Evolutionary conservation across 2,888 invertebrate genomes (phyloP).

Genomic region (Eupithecia subumbrata): DNA sequence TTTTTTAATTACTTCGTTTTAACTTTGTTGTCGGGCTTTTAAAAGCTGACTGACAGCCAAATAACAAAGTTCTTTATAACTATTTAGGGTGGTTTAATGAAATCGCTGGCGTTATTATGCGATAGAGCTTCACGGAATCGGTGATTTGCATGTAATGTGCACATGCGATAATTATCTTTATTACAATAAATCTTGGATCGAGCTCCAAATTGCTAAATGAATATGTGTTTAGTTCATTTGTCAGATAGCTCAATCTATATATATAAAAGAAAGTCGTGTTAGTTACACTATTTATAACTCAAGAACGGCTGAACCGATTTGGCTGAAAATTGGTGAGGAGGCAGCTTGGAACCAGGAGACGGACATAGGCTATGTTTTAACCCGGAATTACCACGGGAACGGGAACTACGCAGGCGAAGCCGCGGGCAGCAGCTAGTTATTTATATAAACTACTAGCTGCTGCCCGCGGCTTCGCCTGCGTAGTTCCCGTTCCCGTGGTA

Average conservation of each 20-base stretch:
- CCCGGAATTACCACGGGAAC: too few species aligned
- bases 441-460: too few species aligned
- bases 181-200: constrained; percentile 6
- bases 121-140: constrained; percentile 64
- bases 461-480: too few species aligned
- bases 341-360: too few species aligned
- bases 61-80: constrained; percentile 82
- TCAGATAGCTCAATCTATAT: not conserved
- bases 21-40: constrained; percentile 82
- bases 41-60: constrained; percentile 83
- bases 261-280: too few species aligned
- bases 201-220: not conserved
- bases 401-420: too few species aligned
- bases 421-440: too few species aligned
- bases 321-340: too few species aligned
- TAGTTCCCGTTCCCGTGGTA: too few species aligned
- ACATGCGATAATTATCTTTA: constrained; percentile 33
- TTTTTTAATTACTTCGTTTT: constrained; percentile 84
- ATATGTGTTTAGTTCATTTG: not conserved
- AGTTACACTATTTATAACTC: too few species aligned
- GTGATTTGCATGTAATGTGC: constrained; percentile 51
- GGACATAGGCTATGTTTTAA: too few species aligned
- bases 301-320: too few species aligned
- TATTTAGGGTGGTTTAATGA: constrained; percentile 79
- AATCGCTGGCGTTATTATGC: constrained; percentile 71